Conservation (phyloP, 35 echinoderm and acorn worm genomes). For the Apostichopus japonicus region DNA sequence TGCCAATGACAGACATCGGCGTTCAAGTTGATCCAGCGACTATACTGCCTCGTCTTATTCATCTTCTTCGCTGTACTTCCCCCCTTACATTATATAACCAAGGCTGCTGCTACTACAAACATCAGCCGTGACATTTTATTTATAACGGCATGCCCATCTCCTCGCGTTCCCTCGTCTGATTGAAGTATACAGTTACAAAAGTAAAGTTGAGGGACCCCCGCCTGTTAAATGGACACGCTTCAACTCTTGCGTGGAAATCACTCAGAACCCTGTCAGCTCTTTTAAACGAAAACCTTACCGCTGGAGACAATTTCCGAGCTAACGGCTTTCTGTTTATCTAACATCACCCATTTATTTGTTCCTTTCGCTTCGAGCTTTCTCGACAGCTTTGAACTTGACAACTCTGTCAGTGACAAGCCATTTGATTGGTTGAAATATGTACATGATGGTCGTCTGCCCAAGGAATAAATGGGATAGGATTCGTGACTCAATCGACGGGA, state of each 20-base stretch:
- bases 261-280: conserved; percentile 32
- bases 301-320: conserved; percentile 41
- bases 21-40: not conserved
- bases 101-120: not conserved
- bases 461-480: not conserved
- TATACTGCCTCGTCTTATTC: not conserved
- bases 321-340: conserved; percentile 45
- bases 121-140: conserved; percentile 25
- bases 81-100: not conserved
- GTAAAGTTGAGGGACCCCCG: conserved; percentile 36
- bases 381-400: conserved; percentile 51
- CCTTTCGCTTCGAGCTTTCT: not conserved
- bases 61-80: not conserved
- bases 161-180: not conserved
- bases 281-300: not conserved
- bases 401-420: conserved; percentile 33
- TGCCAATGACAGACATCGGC: conserved; percentile 28
- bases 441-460: conserved; percentile 24
- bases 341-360: conserved; percentile 47
- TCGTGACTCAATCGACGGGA: conserved; percentile 14
- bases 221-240: conserved; percentile 45
- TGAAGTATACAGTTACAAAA: conserved; percentile 45
- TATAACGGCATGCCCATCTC: conserved; percentile 21
- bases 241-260: conserved; percentile 40
- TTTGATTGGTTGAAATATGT: conserved; percentile 42